These are phyloP conservation scores for Microcaecilia unicolor DNA, from an alignment of 2,797 vertebrate genomes.

Conservation along the genomic window DNA sequence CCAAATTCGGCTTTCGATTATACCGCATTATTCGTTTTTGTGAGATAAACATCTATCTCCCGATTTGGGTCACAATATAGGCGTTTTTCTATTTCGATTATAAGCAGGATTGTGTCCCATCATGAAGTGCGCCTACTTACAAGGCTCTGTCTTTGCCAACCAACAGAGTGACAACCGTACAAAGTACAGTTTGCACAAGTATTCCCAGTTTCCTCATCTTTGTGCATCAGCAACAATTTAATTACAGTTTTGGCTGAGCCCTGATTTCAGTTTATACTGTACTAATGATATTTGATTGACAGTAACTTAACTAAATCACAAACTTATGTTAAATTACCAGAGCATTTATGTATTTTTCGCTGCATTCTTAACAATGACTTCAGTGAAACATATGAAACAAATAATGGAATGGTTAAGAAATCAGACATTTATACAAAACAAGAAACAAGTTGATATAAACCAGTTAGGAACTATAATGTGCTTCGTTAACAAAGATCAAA, in stretches of 20 bases:
- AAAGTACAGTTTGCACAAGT: neutral
- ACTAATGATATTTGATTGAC: slow-evolving; percentile 45
- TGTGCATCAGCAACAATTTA: slow-evolving; percentile 24
- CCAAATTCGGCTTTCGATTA: too few relatives aligned
- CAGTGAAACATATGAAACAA: slow-evolving; percentile 51
- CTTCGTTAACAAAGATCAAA: slow-evolving; percentile 47
- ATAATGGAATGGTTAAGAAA: slow-evolving; percentile 53
- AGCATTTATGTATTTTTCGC: slow-evolving; percentile 50
- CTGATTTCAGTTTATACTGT: slow-evolving; percentile 42
- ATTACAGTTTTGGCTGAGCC: slow-evolving; percentile 35
- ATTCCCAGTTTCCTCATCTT: slow-evolving; percentile 25
- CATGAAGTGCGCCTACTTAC: neutral
- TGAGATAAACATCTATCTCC: too few relatives aligned
- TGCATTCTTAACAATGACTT: slow-evolving; percentile 50
- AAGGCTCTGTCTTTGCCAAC: slow-evolving; percentile 1
- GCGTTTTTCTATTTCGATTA: too few relatives aligned
- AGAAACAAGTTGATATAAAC: slow-evolving; percentile 51
- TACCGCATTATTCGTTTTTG: too few relatives aligned
- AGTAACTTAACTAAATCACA: slow-evolving; percentile 47
- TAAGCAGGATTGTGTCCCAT: neutral
- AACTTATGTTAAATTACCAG: slow-evolving; percentile 38
- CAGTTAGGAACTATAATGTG: slow-evolving; percentile 48
- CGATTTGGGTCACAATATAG: too few relatives aligned
- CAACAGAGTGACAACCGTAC: slow-evolving; percentile 3
- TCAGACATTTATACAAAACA: slow-evolving; percentile 47